A percentile compares a stretch with the other conserved stretches of the same genome.
Evolutionary conservation across 2,797 vertebrate species (phyloP).

Genomic region (Lepidocolaptes lacrymiger): DNA sequence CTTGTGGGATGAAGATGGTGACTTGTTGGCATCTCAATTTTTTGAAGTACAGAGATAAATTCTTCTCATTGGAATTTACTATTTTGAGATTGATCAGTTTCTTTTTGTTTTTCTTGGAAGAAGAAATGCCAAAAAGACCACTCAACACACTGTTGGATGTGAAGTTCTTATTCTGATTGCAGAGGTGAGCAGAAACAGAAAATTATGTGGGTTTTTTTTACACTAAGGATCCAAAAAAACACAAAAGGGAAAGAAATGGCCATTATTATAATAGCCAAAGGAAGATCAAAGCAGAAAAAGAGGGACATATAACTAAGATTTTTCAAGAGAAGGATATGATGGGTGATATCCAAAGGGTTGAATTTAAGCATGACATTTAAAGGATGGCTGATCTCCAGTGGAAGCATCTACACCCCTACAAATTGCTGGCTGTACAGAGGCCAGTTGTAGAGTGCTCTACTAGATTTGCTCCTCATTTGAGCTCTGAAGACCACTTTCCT

Average conservation of each 20-base stretch:
- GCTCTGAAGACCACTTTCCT: not conserved
- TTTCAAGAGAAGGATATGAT: not conserved
- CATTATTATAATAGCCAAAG: not conserved
- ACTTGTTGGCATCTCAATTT: not conserved
- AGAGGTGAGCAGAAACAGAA: not conserved
- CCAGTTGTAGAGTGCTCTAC: not conserved
- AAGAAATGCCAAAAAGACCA: not conserved
- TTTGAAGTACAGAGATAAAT: not conserved
- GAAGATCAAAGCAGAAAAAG: not conserved
- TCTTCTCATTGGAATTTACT: not conserved
- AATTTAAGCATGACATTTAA: not conserved
- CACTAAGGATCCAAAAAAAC: not conserved
- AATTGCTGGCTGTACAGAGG: not conserved
- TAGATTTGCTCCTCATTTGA: not conserved
- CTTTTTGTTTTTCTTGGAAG: not conserved
- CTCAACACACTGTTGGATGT: not conserved
- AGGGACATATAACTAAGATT: not conserved
- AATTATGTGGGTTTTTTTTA: not conserved
- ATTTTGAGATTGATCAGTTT: not conserved
- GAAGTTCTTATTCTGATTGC: not conserved
- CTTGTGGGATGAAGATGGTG: not conserved
- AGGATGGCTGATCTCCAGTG: not conserved
- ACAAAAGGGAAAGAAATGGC: not conserved
- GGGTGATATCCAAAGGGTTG: not conserved
- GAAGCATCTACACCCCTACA: not conserved